These are phyloP conservation scores for Eciton burchellii DNA, from an alignment of 1,140 invertebrate genomes.

Conservation along the genomic window DNA sequence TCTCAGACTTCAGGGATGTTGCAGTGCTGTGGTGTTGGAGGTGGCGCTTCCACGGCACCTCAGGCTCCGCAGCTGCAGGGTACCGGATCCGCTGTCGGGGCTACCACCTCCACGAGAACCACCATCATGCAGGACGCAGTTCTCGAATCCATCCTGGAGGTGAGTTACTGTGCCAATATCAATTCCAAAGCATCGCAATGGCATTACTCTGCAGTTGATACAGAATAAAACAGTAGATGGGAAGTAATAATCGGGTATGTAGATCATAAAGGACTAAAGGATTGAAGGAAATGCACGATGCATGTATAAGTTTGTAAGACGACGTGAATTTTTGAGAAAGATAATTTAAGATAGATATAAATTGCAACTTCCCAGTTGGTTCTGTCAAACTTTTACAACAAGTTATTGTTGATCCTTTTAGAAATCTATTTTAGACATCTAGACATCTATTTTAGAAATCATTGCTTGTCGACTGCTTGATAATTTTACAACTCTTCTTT, in stretches of 20 bases:
- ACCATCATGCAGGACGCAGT: conserved; percentile 84
- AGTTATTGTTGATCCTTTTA: not conserved
- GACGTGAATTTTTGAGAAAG: too few relatives aligned
- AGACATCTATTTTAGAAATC: not conserved
- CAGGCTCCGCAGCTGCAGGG: conserved; percentile 83
- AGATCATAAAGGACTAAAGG: too few relatives aligned
- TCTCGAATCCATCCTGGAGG: conserved; percentile 84
- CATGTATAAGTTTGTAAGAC: too few relatives aligned
- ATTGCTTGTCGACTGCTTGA: not conserved
- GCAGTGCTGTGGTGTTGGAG: conserved; percentile 85
- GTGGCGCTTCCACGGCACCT: conserved; percentile 85
- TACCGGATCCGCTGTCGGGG: conserved; percentile 81
- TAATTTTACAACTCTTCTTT: not conserved
- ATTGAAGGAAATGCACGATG: too few relatives aligned
- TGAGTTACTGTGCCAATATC: conserved; percentile 72
- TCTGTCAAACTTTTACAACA: not conserved
- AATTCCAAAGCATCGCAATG: not conserved
- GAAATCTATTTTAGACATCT: not conserved
- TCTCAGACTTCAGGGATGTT: conserved; percentile 79
- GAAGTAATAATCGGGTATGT: too few relatives aligned
- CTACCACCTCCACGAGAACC: conserved; percentile 81
- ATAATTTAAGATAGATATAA: not conserved
- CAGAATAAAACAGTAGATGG: too few relatives aligned
- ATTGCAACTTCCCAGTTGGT: not conserved
- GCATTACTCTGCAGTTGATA: too few relatives aligned